Conservation (phyloP, 2,888 invertebrate genomes). For the Heteromyza rotundicornis region DNA sequence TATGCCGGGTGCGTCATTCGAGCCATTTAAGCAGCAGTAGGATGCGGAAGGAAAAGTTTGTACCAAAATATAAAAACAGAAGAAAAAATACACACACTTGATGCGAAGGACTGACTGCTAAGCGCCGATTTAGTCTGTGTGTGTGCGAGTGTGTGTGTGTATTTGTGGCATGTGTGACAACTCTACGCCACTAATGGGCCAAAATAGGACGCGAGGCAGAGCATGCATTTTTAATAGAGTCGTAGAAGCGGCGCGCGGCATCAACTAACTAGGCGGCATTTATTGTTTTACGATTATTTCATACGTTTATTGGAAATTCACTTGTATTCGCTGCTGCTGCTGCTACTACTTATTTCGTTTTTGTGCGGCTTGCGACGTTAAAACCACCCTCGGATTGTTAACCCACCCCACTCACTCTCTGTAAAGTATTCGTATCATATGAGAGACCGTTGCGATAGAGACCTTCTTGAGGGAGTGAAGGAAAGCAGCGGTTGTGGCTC, state of each 20-base stretch:
- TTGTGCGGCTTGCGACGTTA: no score
- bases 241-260: background rate
- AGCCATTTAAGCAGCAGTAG: conserved; percentile 6
- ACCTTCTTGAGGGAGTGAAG: no score
- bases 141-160: background rate
- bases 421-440: no score
- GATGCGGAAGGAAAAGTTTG: no score
- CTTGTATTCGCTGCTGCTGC: no score
- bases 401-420: no score
- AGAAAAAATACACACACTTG: background rate
- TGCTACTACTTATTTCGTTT: no score
- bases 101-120: background rate
- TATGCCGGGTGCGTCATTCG: conserved; percentile 25
- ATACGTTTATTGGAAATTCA: conserved; percentile 10
- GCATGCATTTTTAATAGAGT: conserved; percentile 5
- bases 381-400: no score
- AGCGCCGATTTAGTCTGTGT: no score
- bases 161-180: background rate
- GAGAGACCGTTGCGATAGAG: no score
- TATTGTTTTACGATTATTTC: conserved; percentile 25
- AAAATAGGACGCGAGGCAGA: background rate
- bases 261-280: background rate
- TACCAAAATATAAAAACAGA: background rate
- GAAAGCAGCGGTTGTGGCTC: no score
- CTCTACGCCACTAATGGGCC: background rate